These are phyloP conservation scores for Deilephila porcellus DNA, from an alignment of 2,888 invertebrate species.

Conservation along the genomic window DNA sequence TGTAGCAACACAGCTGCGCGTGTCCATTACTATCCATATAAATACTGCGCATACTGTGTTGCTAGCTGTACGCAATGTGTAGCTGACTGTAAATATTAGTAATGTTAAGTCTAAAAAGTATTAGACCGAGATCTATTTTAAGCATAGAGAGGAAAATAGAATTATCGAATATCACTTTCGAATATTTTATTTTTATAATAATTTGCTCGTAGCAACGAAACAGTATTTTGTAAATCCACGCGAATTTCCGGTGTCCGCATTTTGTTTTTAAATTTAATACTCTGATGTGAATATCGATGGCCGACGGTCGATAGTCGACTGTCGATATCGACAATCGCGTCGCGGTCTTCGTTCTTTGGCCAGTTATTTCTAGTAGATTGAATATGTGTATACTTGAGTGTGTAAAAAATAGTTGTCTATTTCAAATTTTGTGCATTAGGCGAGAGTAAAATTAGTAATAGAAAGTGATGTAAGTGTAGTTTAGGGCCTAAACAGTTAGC, in stretches of 20 bases:
- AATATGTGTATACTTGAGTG: slow-evolving; percentile 67
- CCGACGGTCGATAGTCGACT: slow-evolving; percentile 2
- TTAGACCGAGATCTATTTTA: slow-evolving; percentile 72
- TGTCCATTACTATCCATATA: neutral
- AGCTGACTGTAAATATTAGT: slow-evolving; percentile 74
- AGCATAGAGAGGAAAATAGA: slow-evolving; percentile 63
- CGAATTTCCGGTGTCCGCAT: slow-evolving; percentile 29
- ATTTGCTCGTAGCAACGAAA: slow-evolving; percentile 80
- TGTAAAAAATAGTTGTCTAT: slow-evolving; percentile 65
- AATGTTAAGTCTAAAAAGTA: slow-evolving; percentile 65
- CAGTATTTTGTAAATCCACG: slow-evolving; percentile 63
- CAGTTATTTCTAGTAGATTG: slow-evolving; percentile 62
- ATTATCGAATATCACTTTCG: slow-evolving; percentile 62
- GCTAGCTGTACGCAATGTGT: slow-evolving; percentile 63
- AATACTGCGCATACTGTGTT: slow-evolving; percentile 50
- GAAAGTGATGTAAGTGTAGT: slow-evolving; percentile 55
- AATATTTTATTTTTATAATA: slow-evolving; percentile 72
- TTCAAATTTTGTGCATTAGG: slow-evolving; percentile 62
- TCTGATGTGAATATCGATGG: slow-evolving; percentile 25
- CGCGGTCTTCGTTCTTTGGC: slow-evolving; percentile 60
- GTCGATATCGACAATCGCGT: slow-evolving; percentile 27
- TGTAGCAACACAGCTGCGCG: neutral
- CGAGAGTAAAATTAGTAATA: slow-evolving; percentile 51
- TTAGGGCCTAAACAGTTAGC: slow-evolving; percentile 57
- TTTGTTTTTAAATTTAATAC: slow-evolving; percentile 32